Evolutionary conservation across 2,113 vertebrate genomes (phyloP), one percentile per base, ranked within the genome.

Genomic region (Carlito syrichta): DNA sequence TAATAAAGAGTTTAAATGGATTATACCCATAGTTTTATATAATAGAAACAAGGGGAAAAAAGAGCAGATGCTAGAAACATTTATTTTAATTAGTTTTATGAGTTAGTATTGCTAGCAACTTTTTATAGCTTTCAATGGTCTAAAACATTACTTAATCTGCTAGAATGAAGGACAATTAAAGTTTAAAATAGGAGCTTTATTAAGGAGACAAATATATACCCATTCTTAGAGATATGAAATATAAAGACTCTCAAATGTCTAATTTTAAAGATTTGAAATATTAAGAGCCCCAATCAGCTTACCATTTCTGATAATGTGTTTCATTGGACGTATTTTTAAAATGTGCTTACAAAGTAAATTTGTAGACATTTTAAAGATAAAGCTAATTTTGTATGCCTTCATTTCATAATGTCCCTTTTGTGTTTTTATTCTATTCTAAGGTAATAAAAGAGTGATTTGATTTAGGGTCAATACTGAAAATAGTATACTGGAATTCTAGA

Each of bases 1-100:
- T n/a, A 87, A 95, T 95, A 92, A 97, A 23, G 76, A 89, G 30
- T 94, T 97, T 96, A 95, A 97, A 83, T 79, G 94, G 50, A 83
- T 95, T 23, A n/a, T 83, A 85, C 68, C 74, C 97, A 90, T 94
- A 79, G 48, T 62, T 93, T 93, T 94, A 27, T 50, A 25, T 60
- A 74, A 10, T 4, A 97, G 63, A 76, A 96, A 45, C 32, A 20
- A 92, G 92, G 2, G 87, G 1, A 81, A 73, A 77, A 9, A 10
- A 16, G 63, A 96, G 68, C 38, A 76, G 25, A 86, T 95, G 63
- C 38, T 92, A 6, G 54, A 6, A 94, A 56, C 69, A 58, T 56
- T 16, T 85, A 71, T 95, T 95, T 86, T 96, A 89, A 94, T 94
- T 84, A 38, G 78, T 43, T 91, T 94, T 96, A 85, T 83, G 86